Conservation (phyloP, 2,797 vertebrate genomes). For the Malacoctenus gilli region DNA sequence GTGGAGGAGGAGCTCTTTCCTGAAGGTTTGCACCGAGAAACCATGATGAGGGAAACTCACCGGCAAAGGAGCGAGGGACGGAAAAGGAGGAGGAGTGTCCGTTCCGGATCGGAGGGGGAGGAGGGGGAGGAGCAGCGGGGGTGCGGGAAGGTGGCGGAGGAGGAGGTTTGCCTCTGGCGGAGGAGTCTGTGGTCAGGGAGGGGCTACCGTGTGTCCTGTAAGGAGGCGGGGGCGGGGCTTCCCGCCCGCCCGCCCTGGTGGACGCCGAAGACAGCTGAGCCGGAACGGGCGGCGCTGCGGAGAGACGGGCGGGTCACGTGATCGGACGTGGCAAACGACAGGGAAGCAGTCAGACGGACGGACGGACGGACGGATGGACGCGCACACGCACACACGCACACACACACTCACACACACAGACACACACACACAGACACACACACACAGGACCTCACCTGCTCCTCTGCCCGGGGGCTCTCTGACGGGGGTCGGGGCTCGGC, state of each 20-base stretch:
- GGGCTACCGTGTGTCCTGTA: constrained; percentile 85
- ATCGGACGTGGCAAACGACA: too few relatives aligned
- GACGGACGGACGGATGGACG: too few relatives aligned
- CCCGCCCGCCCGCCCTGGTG: constrained; percentile 82
- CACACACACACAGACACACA: too few relatives aligned
- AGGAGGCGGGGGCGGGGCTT: constrained; percentile 88
- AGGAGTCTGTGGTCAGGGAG: constrained; percentile 69
- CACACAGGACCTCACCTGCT: constrained; percentile 91
- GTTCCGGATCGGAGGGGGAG: constrained; percentile 89
- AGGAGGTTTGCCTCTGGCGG: constrained; percentile 83
- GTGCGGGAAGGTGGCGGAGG: constrained; percentile 86
- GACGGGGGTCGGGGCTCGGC: constrained; percentile 85
- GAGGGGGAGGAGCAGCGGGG: constrained; percentile 86
- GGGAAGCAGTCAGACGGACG: too few relatives aligned
- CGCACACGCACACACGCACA: too few relatives aligned
- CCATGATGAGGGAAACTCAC: too few relatives aligned
- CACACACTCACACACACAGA: too few relatives aligned
- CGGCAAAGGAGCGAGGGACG: constrained; percentile 86
- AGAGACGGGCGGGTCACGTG: too few relatives aligned
- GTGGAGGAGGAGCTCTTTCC: too few relatives aligned
- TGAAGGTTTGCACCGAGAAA: too few relatives aligned
- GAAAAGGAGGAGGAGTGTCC: constrained; percentile 88
- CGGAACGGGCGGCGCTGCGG: constrained; percentile 85
- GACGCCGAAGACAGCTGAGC: constrained; percentile 68
- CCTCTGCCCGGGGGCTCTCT: constrained; percentile 86